Evolutionary conservation across 2,797 vertebrate genomes (phyloP).

Genomic region (Notolabrus celidotus): DNA sequence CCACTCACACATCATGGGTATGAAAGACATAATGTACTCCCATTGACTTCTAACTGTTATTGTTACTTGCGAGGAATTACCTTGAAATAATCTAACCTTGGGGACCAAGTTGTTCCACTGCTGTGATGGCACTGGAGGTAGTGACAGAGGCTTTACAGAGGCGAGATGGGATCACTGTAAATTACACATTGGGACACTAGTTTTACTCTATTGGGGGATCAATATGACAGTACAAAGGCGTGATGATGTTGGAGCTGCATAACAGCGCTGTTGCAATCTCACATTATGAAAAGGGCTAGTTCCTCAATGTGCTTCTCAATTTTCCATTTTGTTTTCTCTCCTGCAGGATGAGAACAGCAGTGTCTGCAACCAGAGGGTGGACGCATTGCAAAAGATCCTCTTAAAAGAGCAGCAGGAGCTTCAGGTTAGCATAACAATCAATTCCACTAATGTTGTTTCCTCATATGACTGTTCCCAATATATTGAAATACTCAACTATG

Average conservation of each 20-base stretch:
- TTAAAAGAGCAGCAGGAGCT: conserved; percentile 91
- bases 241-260: too few species aligned
- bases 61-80: neutral
- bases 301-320: conserved; percentile 5
- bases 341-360: conserved; percentile 91
- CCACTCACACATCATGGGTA: conserved; percentile 90
- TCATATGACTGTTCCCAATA: neutral
- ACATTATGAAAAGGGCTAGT: neutral
- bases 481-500: too few species aligned
- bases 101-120: too few species aligned
- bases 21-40: conserved; percentile 36
- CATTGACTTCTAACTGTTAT: neutral
- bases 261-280: too few species aligned
- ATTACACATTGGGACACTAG: too few species aligned
- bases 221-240: too few species aligned
- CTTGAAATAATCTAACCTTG: neutral
- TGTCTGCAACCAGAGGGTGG: conserved; percentile 90
- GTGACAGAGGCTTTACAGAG: too few species aligned
- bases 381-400: conserved; percentile 91
- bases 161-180: too few species aligned
- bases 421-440: conserved; percentile 85
- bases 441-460: neutral
- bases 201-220: too few species aligned
- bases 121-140: too few species aligned
- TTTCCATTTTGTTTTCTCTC: neutral